Conservation (phyloP, 2,888 invertebrate genomes). For the Drosophila meridionalis region DNA sequence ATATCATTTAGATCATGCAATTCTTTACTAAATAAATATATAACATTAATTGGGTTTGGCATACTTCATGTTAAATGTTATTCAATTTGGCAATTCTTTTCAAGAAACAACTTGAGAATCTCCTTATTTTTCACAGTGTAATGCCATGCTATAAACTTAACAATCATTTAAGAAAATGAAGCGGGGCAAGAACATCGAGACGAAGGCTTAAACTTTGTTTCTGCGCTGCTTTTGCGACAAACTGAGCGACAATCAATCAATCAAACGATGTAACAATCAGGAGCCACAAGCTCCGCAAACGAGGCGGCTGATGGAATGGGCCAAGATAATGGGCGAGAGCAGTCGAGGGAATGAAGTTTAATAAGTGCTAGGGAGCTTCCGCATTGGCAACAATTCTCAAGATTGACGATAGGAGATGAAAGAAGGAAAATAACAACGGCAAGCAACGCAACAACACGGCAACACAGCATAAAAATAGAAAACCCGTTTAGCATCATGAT, state of each 20-base stretch:
- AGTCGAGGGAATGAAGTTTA: constrained; percentile 40
- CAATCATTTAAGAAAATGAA: constrained; percentile 2
- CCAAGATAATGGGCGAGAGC: constrained; percentile 24
- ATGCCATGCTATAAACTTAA: constrained; percentile 1
- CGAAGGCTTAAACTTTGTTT: constrained; percentile 55
- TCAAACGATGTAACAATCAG: constrained; percentile 72
- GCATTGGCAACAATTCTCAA: constrained; percentile 40
- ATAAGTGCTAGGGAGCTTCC: constrained; percentile 52
- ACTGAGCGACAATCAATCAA: constrained; percentile 58
- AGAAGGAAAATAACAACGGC: neutral
- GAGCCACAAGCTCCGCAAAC: constrained; percentile 22
- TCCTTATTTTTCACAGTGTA: constrained; percentile 20
- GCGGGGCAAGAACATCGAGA: neutral
- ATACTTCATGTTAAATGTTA: neutral
- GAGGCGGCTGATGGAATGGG: constrained; percentile 38
- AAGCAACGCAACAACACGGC: neutral
- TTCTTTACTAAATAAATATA: too few species aligned
- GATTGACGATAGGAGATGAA: constrained; percentile 21
- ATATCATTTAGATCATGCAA: too few species aligned
- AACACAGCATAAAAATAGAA: constrained; percentile 23
- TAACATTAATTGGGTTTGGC: too few species aligned
- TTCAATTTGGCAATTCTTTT: neutral
- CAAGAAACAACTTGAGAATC: neutral
- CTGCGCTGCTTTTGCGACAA: constrained; percentile 47
- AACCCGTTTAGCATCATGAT: constrained; percentile 62